Base-by-base conservation (phyloP, 53 echinoderm and acorn worm genomes). In the Henricia sp. region DNA sequence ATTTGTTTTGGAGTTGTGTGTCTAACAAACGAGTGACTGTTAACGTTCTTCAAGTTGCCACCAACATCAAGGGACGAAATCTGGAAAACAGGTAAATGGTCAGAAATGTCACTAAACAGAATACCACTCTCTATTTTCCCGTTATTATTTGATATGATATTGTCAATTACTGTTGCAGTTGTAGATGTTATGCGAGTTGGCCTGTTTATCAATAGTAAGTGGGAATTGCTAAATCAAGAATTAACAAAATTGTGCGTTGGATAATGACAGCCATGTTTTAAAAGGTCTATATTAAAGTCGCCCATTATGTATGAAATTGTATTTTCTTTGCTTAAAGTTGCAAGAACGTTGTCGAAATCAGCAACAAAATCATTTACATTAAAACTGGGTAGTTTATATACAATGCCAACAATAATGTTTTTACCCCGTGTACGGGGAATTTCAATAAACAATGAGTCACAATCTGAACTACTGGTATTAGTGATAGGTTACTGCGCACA, bases 361-460 rank as follows among this genome's bases (percentile, higher is more conserved):
- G 33, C 65, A 14, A 65, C 65, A 65, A 65, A 65, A 16, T 35
- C 36, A 35, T 65, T 65, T 12, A 65, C 65, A 32, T 35, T 65
- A 35, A 57, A 59, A 19, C 41, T 67, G 3, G 82, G 82, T 12
- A 51, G 52, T 43, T 50, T 26, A 82, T 66, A 66, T 10, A 82
- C 35, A 26, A 70, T 34, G 6, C 68, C 67, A 37, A 37, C 37
- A 3, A 83, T 54, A 32, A 83, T 68, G 26, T 53, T 52, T 44
- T 68, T 83, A 39, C 42, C 57, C 0, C 40, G 29, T 24, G 57
- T 39, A 39, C 27, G 38, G 14, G 58, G 55, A 17, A 70, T 53
- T 70, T 70, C 84, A 70, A 70, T 55, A 70, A 70, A 84, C 28
- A 84, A 33, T 9, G 66, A 83, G 21, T 68, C 83, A 30, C 50